A percentile compares a stretch with the other conserved stretches of the same genome.
These are phyloP conservation scores for Hylyphantes graminicola DNA, from an alignment of 1,140 invertebrate species.

Conservation along the genomic window DNA sequence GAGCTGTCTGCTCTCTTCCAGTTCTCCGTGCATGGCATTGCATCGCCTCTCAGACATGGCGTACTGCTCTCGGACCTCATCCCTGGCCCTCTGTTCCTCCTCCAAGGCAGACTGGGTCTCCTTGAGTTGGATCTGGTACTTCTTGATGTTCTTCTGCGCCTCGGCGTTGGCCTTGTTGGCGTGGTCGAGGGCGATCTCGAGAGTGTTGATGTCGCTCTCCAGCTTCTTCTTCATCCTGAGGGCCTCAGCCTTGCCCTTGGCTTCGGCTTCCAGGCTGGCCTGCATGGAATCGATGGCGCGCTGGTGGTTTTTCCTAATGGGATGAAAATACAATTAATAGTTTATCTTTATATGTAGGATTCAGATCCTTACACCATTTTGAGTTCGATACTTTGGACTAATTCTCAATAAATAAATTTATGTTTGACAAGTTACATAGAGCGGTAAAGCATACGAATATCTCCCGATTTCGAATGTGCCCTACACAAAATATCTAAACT, in stretches of 20 bases:
- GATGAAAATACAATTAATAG: background rate
- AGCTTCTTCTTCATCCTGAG: constrained; percentile 99
- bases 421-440: no score
- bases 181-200: constrained; percentile 98
- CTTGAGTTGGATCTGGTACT: constrained; percentile 96
- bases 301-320: constrained; percentile 93
- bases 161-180: constrained; percentile 98
- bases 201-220: constrained; percentile 98
- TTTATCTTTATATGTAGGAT: background rate
- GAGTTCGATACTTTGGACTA: no score
- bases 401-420: no score
- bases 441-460: no score
- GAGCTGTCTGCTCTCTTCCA: constrained; percentile 94
- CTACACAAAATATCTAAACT: no score
- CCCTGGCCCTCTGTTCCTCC: constrained; percentile 96
- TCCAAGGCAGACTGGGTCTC: constrained; percentile 94
- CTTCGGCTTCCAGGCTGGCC: constrained; percentile 97
- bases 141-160: constrained; percentile 98
- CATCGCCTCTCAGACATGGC: constrained; percentile 96
- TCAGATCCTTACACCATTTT: no score
- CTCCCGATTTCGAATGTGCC: no score
- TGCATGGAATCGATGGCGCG: constrained; percentile 99
- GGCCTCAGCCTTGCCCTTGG: constrained; percentile 99
- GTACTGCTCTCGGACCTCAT: constrained; percentile 96
- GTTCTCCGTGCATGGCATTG: constrained; percentile 93